phyloP scores from a whole-genome alignment of 1,140 invertebrate genomes.

The Bilobella aurantiaca region DNA sequence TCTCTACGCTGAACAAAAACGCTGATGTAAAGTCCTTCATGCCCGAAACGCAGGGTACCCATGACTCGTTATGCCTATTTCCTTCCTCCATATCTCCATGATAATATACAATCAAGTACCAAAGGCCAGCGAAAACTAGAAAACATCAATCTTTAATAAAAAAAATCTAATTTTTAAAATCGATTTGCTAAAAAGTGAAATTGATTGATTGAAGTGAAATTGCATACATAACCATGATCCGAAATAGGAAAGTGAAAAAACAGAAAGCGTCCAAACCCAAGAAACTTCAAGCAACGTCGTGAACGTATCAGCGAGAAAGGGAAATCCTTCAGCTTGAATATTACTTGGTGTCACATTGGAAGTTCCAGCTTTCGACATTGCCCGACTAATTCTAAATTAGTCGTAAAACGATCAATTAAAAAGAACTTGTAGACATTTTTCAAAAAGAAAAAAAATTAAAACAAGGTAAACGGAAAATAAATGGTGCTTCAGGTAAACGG shows the following conservation, averaged over 20 bases:
- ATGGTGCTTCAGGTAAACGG: neutral
- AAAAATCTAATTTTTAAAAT: neutral
- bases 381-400: constrained; percentile 11
- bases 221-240: constrained; percentile 11
- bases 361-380: neutral
- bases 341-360: constrained; percentile 10
- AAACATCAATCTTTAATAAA: constrained; percentile 4
- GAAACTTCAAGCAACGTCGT: constrained; percentile 11
- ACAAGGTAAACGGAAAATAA: neutral
- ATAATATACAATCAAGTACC: constrained; percentile 13
- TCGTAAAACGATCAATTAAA: neutral
- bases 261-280: constrained; percentile 8
- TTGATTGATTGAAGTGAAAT: neutral
- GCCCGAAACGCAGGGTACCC: constrained; percentile 10
- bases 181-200: neutral
- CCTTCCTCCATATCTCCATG: constrained; percentile 8
- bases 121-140: constrained; percentile 4
- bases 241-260: constrained; percentile 9
- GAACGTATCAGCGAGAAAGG: constrained; percentile 9
- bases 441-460: neutral
- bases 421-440: neutral
- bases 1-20: constrained; percentile 14
- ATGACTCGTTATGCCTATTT: neutral
- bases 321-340: constrained; percentile 1
- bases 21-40: constrained; percentile 15